Evolutionary conservation across 2,888 invertebrate species (phyloP).

Genomic region (Morpho achilles): DNA sequence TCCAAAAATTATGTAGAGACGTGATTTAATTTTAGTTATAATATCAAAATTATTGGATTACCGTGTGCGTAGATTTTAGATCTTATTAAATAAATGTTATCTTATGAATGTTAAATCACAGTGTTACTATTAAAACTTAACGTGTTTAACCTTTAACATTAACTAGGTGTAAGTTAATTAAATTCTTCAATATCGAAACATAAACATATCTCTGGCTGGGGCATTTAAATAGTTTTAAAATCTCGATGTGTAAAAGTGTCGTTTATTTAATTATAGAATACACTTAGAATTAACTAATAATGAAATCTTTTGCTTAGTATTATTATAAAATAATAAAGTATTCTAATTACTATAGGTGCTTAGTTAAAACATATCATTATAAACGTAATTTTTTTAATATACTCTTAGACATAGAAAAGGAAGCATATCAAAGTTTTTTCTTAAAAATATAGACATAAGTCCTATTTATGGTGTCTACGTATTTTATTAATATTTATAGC

Average conservation of each 20-base stretch:
- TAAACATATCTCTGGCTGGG: conserved; percentile 78
- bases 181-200: conserved; percentile 65
- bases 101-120: conserved; percentile 35
- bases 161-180: conserved; percentile 49
- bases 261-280: conserved; percentile 12
- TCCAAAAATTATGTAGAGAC: conserved; percentile 41
- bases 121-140: conserved; percentile 37
- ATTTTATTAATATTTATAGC: conserved; percentile 57
- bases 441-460: conserved; percentile 25
- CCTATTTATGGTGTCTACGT: conserved; percentile 51
- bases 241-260: conserved; percentile 54
- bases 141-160: conserved; percentile 57
- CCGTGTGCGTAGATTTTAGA: conserved; percentile 31
- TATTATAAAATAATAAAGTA: conserved; percentile 28
- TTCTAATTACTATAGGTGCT: conserved; percentile 50
- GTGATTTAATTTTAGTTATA: conserved; percentile 41
- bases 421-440: conserved; percentile 38
- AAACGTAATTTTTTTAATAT: conserved; percentile 32
- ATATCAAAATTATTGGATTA: conserved; percentile 18
- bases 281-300: conserved; percentile 14
- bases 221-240: conserved; percentile 64
- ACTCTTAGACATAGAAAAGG: conserved; percentile 29
- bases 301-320: conserved; percentile 32
- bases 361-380: conserved; percentile 63
- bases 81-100: conserved; percentile 40